Conservation (phyloP, 2,888 invertebrate genomes). For the Rhyacophila evoluta region DNA sequence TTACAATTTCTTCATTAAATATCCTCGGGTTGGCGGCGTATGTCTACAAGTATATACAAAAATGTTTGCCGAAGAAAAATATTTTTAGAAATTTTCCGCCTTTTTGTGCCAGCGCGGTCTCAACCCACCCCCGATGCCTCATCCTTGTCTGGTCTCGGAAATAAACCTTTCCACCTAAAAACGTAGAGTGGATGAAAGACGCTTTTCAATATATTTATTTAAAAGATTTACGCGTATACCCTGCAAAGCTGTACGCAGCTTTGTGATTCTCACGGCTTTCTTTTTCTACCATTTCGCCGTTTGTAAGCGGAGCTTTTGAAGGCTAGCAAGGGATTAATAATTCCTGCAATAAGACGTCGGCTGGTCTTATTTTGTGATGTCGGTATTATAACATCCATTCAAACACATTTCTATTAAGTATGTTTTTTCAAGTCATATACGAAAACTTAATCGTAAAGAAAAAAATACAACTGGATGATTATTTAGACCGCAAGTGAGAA, state of each 20-base stretch:
- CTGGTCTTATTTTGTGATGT: neutral
- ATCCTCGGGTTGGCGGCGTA: neutral
- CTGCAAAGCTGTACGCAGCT: conserved; percentile 33
- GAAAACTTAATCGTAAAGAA: too few relatives aligned
- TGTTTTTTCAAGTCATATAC: too few relatives aligned
- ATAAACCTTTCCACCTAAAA: conserved; percentile 34
- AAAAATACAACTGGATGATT: too few relatives aligned
- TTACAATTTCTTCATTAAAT: neutral
- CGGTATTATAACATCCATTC: neutral
- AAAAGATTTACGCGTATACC: conserved; percentile 37
- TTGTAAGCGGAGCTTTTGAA: conserved; percentile 4
- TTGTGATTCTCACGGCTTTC: conserved; percentile 40
- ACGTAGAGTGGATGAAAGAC: conserved; percentile 37
- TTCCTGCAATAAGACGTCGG: conserved; percentile 1
- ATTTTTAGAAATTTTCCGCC: neutral
- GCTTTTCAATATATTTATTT: conserved; percentile 45
- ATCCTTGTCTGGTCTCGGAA: conserved; percentile 13
- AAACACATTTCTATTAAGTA: too few relatives aligned
- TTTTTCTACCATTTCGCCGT: conserved; percentile 25
- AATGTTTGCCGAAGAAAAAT: conserved; percentile 16
- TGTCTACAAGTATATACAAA: neutral
- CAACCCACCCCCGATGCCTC: neutral
- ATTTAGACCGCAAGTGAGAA: too few relatives aligned
- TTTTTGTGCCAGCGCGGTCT: neutral
- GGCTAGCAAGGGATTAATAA: conserved; percentile 14